These are phyloP conservation scores for Amphiprion clarkii DNA, from an alignment of 2,797 vertebrate genomes.

Conservation along the genomic window DNA sequence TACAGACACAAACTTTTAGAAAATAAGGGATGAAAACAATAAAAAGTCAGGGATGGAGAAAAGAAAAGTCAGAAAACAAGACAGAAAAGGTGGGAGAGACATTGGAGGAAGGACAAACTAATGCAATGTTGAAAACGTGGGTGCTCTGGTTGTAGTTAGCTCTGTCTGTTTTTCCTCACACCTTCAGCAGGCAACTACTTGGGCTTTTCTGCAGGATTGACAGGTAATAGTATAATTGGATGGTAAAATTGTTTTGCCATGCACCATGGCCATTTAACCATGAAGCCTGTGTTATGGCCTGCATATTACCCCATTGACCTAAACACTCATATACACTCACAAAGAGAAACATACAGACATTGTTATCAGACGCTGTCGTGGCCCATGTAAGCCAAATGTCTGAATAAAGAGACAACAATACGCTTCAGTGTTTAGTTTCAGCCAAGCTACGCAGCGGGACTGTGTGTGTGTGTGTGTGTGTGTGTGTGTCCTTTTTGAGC, in stretches of 20 bases:
- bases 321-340: conserved; percentile 29
- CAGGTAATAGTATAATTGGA: conserved; percentile 64
- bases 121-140: conserved; percentile 5
- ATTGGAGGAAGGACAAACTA: neutral
- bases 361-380: conserved; percentile 52
- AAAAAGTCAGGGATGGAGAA: conserved; percentile 6
- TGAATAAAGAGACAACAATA: conserved; percentile 74
- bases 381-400: conserved; percentile 64
- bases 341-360: conserved; percentile 34
- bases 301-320: conserved; percentile 49
- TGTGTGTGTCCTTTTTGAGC: conserved; percentile 21
- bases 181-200: conserved; percentile 31
- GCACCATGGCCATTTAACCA: conserved; percentile 32
- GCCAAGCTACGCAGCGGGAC: conserved; percentile 46
- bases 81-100: neutral
- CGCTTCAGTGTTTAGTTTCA: conserved; percentile 71
- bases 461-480: conserved; percentile 27
- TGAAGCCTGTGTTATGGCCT: conserved; percentile 26
- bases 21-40: neutral
- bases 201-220: conserved; percentile 26
- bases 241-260: conserved; percentile 30
- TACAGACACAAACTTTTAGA: neutral
- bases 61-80: neutral
- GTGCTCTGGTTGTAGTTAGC: conserved; percentile 8
- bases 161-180: conserved; percentile 25